Evolutionary conservation across 2,888 invertebrate species (phyloP).

Genomic region (Zeuzera pyrina): DNA sequence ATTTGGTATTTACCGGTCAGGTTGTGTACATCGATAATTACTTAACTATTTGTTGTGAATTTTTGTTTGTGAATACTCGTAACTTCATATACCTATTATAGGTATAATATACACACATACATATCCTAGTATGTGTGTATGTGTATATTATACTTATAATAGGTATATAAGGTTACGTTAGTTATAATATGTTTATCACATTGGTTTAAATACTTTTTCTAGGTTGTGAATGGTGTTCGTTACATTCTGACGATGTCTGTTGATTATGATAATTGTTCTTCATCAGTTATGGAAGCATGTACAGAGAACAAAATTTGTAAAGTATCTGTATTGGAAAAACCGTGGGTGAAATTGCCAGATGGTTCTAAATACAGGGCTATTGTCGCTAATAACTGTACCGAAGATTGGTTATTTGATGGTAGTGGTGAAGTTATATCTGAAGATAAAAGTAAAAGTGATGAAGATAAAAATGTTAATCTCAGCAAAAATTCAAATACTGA

Average conservation of each 20-base stretch:
- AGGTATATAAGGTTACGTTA: too few species aligned
- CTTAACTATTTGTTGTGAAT: too few species aligned
- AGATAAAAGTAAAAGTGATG: slow-evolving; percentile 20
- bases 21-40: too few species aligned
- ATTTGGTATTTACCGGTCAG: too few species aligned
- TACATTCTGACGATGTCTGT: slow-evolving; percentile 70
- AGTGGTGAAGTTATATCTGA: slow-evolving; percentile 37
- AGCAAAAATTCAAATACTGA: slow-evolving; percentile 34
- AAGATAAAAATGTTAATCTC: slow-evolving; percentile 23
- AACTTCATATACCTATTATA: too few species aligned
- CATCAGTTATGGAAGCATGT: slow-evolving; percentile 31
- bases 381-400: slow-evolving; percentile 77
- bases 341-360: slow-evolving; percentile 73
- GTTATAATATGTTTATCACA: too few species aligned
- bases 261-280: slow-evolving; percentile 56
- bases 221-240: slow-evolving; percentile 75
- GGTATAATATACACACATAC: slow-evolving; percentile 1
- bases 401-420: slow-evolving; percentile 63
- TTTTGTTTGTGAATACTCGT: too few species aligned
- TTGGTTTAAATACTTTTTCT: slow-evolving; percentile 21
- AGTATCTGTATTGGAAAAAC: slow-evolving; percentile 76
- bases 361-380: slow-evolving; percentile 75
- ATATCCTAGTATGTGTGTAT: too few species aligned
- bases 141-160: too few species aligned
- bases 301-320: slow-evolving; percentile 64